These are phyloP conservation scores for Chrosomus eos DNA, from an alignment of 2,797 vertebrate species.

Conservation along the genomic window DNA sequence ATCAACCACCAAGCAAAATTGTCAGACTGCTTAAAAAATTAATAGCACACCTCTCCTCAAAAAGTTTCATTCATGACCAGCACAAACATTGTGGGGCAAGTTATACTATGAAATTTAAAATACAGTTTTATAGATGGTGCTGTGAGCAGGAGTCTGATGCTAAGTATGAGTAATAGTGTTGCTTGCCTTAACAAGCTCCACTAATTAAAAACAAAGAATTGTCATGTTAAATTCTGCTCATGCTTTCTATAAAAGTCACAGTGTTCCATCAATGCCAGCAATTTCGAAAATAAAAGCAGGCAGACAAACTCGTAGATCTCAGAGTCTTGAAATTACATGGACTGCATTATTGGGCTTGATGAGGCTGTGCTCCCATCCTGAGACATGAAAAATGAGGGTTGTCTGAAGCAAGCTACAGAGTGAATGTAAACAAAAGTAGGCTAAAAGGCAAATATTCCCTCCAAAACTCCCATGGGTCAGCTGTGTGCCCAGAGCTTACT, in stretches of 20 bases:
- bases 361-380: constrained; percentile 1
- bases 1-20: background rate
- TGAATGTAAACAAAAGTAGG: constrained; percentile 3
- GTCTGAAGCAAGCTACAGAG: constrained; percentile 5
- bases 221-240: background rate
- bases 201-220: background rate
- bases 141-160: background rate
- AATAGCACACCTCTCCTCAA: background rate
- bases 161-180: background rate
- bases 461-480: background rate
- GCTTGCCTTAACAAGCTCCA: background rate
- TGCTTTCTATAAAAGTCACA: background rate
- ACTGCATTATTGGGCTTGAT: constrained; percentile 19
- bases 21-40: background rate
- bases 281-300: background rate
- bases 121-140: background rate
- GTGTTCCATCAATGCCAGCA: background rate
- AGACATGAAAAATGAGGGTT: constrained; percentile 43
- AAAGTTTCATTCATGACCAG: background rate
- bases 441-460: constrained; percentile 7
- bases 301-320: background rate
- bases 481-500: constrained; percentile 3
- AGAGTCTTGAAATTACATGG: background rate
- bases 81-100: background rate
- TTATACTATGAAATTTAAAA: background rate